Evolutionary conservation across 1,140 invertebrate species (phyloP).

Genomic region (Drosophila nikananu): DNA sequence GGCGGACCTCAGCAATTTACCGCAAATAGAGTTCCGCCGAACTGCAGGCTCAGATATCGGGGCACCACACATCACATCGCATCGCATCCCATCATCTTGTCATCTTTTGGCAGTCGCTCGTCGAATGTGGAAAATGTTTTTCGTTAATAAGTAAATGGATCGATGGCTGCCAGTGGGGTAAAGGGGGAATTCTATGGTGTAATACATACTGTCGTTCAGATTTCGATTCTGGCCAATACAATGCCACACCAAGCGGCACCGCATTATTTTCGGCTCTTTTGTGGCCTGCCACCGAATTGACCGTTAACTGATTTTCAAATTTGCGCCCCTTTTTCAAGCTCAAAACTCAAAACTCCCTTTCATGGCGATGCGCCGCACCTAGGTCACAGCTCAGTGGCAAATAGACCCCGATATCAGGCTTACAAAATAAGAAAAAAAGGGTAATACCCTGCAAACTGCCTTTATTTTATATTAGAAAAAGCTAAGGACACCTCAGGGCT

Average conservation of each 20-base stretch:
- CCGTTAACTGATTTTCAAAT: conserved; percentile 81
- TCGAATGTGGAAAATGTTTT: conserved; percentile 44
- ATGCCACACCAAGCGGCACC: conserved; percentile 76
- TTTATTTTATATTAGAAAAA: neutral
- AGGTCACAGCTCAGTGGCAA: conserved; percentile 54
- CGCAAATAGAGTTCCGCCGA: conserved; percentile 42
- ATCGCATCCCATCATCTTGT: conserved; percentile 39
- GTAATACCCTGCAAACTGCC: neutral
- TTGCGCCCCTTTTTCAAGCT: conserved; percentile 44
- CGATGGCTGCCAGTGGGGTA: conserved; percentile 31
- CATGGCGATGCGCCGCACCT: conserved; percentile 43
- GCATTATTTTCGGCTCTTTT: conserved; percentile 73
- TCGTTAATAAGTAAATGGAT: conserved; percentile 52
- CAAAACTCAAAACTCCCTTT: conserved; percentile 7
- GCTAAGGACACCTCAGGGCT: neutral
- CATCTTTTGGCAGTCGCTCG: conserved; percentile 41
- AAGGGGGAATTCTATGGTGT: neutral
- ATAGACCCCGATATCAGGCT: neutral
- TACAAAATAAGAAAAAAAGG: neutral
- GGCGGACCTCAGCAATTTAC: conserved; percentile 23
- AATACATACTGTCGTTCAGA: neutral
- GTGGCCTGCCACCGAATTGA: conserved; percentile 72
- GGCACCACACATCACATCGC: conserved; percentile 9
- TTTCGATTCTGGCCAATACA: conserved; percentile 28
- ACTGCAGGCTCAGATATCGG: conserved; percentile 47